Base-by-base conservation (phyloP, 2,888 invertebrate genomes). In the Drosophila aldrichi region DNA sequence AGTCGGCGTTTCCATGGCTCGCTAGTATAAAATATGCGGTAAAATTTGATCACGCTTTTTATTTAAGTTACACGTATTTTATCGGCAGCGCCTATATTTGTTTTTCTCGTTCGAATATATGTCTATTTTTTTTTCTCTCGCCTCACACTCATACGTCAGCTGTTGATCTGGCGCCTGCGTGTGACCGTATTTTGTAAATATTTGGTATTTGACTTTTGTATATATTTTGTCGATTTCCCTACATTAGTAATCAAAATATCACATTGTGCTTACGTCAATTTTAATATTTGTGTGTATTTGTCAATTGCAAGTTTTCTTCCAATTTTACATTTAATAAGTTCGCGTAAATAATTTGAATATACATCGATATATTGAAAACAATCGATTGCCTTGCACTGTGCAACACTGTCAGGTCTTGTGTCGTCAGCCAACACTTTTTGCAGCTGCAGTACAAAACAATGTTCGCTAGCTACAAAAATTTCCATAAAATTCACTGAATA, bases 1-100 rank as follows among this genome's bases (percentile, higher is more conserved):
- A 43, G 95, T 84, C 22, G 80, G 91, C 3, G 86, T 79, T 55
- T 91, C 80, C 91, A 91, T 89, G 32, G 46, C 70, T 54, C 69
- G 58, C 56, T 55, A 22, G 34, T 43, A 32, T 32, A 64, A 9
- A 29, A 29, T 46, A 56, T 46, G 41, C 36, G 48, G 48, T 44
- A 14, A 10, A 34, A 36, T 56, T 36, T 58, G 10, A 12, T 46
- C 18, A 20, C 43, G 52, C 25, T 58, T 34, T 1, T 20, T 52
- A 32, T 34, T 12, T 3, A 12, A 58, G 46, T 70, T 22, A 67
- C 75, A 74, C 75, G 75, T 67, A 79, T 70, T 66, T 79, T 79
- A 20, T 46, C 54, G 48, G 20, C 57, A 41, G 46, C 20, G 38
- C 55, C 48, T 67, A 20, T 48, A 66, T 67, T 77, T 77, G 69